phyloP scores from a whole-genome alignment of 2,113 vertebrate species.

The Aplodontia rufa region DNA sequence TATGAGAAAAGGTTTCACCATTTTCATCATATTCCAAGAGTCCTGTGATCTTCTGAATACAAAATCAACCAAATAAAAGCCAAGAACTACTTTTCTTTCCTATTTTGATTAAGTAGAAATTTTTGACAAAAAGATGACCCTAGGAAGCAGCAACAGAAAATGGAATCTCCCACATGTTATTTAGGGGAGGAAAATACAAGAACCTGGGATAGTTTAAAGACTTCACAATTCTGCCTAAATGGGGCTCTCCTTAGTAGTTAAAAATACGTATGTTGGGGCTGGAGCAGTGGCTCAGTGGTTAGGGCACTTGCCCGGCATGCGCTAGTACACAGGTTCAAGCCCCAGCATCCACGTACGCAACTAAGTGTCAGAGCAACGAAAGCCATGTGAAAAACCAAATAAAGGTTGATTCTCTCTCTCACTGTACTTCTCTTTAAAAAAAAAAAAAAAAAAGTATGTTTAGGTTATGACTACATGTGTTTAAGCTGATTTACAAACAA shows the following conservation, averaged over 20 bases:
- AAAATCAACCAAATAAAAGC: background rate
- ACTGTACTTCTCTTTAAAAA: too few relatives aligned
- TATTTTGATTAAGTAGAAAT: slow-evolving; percentile 21
- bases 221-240: background rate
- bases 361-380: too few relatives aligned
- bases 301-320: too few relatives aligned
- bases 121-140: background rate
- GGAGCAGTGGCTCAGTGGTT: too few relatives aligned
- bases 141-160: background rate
- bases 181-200: background rate
- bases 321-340: too few relatives aligned
- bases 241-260: background rate
- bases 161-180: background rate
- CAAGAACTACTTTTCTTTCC: background rate
- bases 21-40: slow-evolving; percentile 5
- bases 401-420: too few relatives aligned
- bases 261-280: too few relatives aligned
- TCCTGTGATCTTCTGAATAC: background rate
- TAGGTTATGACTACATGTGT: too few relatives aligned
- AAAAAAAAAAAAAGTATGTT: too few relatives aligned
- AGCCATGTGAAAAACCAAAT: too few relatives aligned
- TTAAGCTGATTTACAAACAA: background rate
- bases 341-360: too few relatives aligned
- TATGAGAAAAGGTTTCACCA: background rate
- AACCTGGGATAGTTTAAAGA: background rate